Evolutionary conservation across 2,888 invertebrate genomes (phyloP).

Genomic region (Spisula solida): DNA sequence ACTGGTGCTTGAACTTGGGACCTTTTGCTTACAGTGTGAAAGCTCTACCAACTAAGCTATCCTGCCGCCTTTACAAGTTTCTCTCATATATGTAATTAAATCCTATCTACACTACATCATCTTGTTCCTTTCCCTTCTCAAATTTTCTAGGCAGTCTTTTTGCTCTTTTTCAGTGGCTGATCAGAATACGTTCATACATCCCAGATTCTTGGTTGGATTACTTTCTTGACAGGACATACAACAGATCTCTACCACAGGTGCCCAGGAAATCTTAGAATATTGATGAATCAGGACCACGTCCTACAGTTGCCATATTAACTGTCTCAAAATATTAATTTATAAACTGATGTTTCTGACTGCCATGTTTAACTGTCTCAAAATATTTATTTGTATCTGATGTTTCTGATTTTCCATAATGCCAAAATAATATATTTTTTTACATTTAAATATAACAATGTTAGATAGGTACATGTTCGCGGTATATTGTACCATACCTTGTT

Average conservation of each 20-base stretch:
- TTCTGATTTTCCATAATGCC: not conserved
- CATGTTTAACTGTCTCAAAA: not conserved
- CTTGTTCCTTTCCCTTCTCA: no score
- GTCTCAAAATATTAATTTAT: no score
- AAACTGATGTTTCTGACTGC: not conserved
- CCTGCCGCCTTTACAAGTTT: no score
- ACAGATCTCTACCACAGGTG: slow-evolving; percentile 55
- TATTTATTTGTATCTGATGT: not conserved
- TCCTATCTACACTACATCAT: no score
- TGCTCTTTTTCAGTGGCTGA: slow-evolving; percentile 65
- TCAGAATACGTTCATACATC: slow-evolving; percentile 60
- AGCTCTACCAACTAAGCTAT: no score
- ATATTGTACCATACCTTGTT: no score
- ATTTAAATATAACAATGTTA: no score
- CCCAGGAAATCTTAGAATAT: slow-evolving; percentile 3
- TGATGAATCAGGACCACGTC: not conserved
- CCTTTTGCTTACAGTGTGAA: no score
- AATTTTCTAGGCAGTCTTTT: no score
- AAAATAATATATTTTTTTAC: not conserved
- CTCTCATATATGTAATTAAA: no score
- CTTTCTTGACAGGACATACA: slow-evolving; percentile 65
- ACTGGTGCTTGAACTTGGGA: no score
- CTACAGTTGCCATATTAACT: not conserved
- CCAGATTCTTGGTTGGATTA: slow-evolving; percentile 67
- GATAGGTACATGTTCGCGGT: no score